Percentiles rank a stretch among this genome's conserved stretches.
Evolutionary conservation across 2,888 invertebrate species (phyloP).

Genomic region (Perizoma affinitatum): DNA sequence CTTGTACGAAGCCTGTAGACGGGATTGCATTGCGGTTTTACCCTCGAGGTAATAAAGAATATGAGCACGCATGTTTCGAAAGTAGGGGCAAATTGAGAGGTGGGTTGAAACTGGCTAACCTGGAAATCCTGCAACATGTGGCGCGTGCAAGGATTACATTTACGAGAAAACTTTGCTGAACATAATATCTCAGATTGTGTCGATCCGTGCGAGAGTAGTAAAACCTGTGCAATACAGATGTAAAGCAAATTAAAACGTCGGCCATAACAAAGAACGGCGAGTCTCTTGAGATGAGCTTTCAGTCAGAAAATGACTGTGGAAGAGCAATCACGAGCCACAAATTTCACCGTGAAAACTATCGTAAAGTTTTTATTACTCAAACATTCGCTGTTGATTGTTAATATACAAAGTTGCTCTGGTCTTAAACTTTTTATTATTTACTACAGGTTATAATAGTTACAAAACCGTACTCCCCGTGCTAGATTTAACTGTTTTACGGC

Average conservation of each 20-base stretch:
- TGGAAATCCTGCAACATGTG: slow-evolving; percentile 30
- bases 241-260: slow-evolving; percentile 46
- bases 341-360: slow-evolving; percentile 81
- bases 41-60: slow-evolving; percentile 34
- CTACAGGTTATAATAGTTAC: too few relatives aligned
- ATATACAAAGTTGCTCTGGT: too few relatives aligned
- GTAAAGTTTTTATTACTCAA: slow-evolving; percentile 81
- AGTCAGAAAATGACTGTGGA: slow-evolving; percentile 71
- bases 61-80: slow-evolving; percentile 30
- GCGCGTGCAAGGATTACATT: slow-evolving; percentile 10
- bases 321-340: slow-evolving; percentile 80
- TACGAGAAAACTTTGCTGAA: slow-evolving; percentile 16
- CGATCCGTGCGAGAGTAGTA: slow-evolving; percentile 26
- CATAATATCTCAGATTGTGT: slow-evolving; percentile 24
- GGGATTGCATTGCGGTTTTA: slow-evolving; percentile 46
- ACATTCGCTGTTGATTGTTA: slow-evolving; percentile 83
- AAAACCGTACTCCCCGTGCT: too few relatives aligned
- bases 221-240: slow-evolving; percentile 46
- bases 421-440: too few relatives aligned
- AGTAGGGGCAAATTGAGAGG: slow-evolving; percentile 32
- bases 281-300: slow-evolving; percentile 61
- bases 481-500: too few relatives aligned
- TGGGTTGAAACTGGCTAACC: slow-evolving; percentile 20
- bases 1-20: slow-evolving; percentile 44
- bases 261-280: slow-evolving; percentile 60